Evolutionary conservation across 2,113 vertebrate genomes (phyloP), one percentile per base, ranked within the genome.

Genomic region (Aptenodytes forsteri): DNA sequence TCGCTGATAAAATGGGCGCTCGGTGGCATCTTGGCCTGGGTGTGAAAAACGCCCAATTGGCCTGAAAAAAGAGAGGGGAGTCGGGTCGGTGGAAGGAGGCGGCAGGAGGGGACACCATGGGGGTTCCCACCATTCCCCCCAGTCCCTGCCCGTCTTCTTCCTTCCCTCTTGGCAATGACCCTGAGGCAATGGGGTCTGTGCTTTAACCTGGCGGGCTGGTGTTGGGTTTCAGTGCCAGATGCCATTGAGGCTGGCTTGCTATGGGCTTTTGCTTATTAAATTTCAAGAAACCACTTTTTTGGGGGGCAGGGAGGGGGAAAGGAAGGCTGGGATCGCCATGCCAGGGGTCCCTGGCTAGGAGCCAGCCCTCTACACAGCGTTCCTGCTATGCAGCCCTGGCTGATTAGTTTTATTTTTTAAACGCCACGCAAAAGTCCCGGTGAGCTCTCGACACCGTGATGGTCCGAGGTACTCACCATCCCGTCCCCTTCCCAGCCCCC

Each of bases 151-250:
- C 2, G 1, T 75, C 59, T 67, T 55, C 11, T 87, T 70, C 47
- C 44, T 21, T 20, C 13, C 20, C 12, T 6, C 73, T 85, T 93
- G 93, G 90, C 77, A 66, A 3, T 50, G 69, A 83, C 83, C 55
- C 65, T 42, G 79, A 6, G 20, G 80, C n/a, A 18, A 0, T 19
- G 73, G 82, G 90, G 80, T n/a, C 77, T 79, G 88, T n/a, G 80
- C 72, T 87, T 61, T 40, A 69, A 66, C 86, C 77, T 50, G 18
- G 18, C 11, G 73, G 83, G 80, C 72, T 73, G 86, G 90, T 79
- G 70, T 87, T 93, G 81, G 89, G 55, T 95, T 96, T 91, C 91
- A 72, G 75, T 67, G 87, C 92, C 90, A 87, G 96, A 87, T 91
- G 93, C 93, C 96, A 32, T 27, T 13, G 22, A 30, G 83, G 11